These are phyloP conservation scores for Neelides folsomi DNA, from an alignment of 2,888 invertebrate genomes.

Conservation along the genomic window DNA sequence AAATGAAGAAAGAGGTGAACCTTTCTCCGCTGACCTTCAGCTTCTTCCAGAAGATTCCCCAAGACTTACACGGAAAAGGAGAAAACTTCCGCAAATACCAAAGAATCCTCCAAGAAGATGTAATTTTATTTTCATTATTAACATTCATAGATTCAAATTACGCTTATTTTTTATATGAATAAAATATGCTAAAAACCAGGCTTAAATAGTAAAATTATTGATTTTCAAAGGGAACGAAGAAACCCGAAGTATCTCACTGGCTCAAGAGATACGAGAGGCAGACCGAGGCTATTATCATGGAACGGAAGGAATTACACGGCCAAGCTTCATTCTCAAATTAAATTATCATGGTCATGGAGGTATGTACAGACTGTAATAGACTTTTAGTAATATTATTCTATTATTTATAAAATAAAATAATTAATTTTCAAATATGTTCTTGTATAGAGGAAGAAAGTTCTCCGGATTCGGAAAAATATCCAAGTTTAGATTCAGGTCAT, in stretches of 20 bases:
- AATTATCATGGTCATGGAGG: conserved; percentile 22
- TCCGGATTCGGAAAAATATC: conserved; percentile 69
- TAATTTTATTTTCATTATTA: conserved; percentile 4
- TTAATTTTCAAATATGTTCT: background rate
- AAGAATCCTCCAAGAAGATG: conserved; percentile 45
- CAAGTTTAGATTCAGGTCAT: conserved; percentile 71
- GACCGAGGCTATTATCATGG: conserved; percentile 12
- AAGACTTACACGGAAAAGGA: conserved; percentile 51
- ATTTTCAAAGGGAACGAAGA: conserved; percentile 27
- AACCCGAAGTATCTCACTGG: conserved; percentile 27
- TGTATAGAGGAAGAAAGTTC: conserved; percentile 50
- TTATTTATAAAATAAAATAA: too few relatives aligned
- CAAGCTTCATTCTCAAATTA: conserved; percentile 31
- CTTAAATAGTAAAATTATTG: background rate
- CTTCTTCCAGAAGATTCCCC: conserved; percentile 29
- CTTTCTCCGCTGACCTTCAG: conserved; percentile 32
- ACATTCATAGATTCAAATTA: too few relatives aligned
- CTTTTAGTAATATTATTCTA: too few relatives aligned
- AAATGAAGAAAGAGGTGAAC: conserved; percentile 23
- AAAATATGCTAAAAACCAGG: background rate
- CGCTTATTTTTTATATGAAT: too few relatives aligned
- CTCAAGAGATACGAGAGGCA: conserved; percentile 32
- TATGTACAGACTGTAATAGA: conserved; percentile 2
- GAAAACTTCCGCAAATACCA: conserved; percentile 78
- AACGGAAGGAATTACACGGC: conserved; percentile 10